Evolutionary conservation across 2,797 vertebrate species (phyloP).

Genomic region (Xerus rutilus): DNA sequence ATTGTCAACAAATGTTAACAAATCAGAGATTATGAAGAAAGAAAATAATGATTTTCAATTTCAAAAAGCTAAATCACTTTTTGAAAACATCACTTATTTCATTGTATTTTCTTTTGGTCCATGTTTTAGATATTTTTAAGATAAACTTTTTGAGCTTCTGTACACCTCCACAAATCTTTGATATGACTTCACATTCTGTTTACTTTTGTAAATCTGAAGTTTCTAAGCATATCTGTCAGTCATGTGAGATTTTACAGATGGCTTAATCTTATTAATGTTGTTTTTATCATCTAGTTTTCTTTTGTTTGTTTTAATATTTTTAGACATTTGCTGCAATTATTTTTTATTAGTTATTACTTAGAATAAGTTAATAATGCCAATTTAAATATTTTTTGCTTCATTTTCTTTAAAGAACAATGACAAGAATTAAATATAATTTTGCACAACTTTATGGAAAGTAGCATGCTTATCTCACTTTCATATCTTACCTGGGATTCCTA

Average conservation of each 20-base stretch:
- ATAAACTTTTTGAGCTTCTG: background rate
- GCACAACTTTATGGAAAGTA: background rate
- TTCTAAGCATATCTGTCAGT: background rate
- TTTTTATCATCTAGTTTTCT: background rate
- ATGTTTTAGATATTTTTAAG: background rate
- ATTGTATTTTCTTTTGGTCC: background rate
- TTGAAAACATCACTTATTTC: background rate
- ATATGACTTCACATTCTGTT: background rate
- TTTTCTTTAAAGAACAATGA: background rate
- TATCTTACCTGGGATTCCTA: background rate
- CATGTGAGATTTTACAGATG: background rate
- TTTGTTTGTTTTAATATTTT: background rate
- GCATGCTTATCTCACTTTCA: background rate
- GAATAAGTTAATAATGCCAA: background rate
- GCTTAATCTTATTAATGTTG: background rate
- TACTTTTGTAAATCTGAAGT: background rate
- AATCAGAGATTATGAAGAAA: background rate
- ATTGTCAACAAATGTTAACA: background rate
- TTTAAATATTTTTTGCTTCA: background rate
- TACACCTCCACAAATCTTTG: background rate
- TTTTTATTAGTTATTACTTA: background rate
- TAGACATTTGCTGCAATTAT: background rate
- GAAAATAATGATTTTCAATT: background rate
- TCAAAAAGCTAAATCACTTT: background rate
- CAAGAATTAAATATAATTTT: background rate